Evolutionary conservation across 1,140 invertebrate species (phyloP), one percentile per base, ranked within the genome.

Genomic region (Fopius arisanus): DNA sequence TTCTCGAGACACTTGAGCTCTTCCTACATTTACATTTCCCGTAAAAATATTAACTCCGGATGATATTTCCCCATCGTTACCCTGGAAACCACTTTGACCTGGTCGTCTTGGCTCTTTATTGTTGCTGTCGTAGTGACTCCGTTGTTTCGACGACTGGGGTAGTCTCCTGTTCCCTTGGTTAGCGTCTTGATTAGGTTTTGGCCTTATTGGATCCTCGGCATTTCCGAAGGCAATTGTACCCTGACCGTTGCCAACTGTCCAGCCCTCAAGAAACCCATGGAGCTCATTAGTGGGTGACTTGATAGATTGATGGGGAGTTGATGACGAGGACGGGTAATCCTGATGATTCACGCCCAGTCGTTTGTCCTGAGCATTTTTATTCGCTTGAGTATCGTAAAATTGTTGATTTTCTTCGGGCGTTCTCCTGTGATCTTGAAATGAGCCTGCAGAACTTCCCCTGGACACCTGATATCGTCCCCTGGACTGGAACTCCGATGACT

Each of bases 1-100:
- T 26, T 10, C 16, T 19, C 16, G 23, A 23, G 16, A 19, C 51
- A 26, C 33, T 40, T 40, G 28, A 16, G n/a, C 12, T 41, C 37
- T 71, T n/a, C 26, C 48, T 54, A 43, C 43, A 54, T 69, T 65
- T 65, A 23, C 70, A 71, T 71, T 71, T 40, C 54, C 69, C 62
- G 62, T 63, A 70, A 62, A 71, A 43, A 16, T 71, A 71, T 71
- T 37, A 33, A 33, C 59, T 28, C 16, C 28, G 10, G 12, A 37
- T 10, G 33, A 68, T 41, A 37, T 23, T 23, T 21, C 40, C 14
- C 23, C 37, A 1, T 68, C 66, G 66, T 68, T 48, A 43, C 66
- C 40, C 6, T 43, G 40, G 66, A 48, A 43, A 68, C 66, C 21
- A 48, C 66, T 54, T 71, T 43, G 70, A 71, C 59, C 59, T n/a